Base-by-base conservation (phyloP, 2,113 vertebrate genomes). In the Anas platyrhynchos region DNA sequence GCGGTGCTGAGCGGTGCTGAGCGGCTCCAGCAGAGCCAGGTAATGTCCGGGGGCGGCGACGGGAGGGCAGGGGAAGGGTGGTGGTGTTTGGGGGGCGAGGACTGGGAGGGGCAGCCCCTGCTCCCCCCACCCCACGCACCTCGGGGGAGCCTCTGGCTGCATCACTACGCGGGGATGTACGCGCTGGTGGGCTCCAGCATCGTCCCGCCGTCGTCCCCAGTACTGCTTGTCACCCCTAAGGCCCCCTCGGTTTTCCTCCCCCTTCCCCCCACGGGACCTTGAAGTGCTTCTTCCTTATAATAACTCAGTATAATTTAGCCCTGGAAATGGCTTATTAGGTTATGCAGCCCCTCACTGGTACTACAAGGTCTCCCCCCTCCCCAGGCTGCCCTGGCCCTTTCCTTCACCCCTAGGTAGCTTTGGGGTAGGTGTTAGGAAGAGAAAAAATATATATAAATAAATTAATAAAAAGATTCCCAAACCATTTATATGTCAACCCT, bases 361-460 rank as follows among this genome's bases (percentile, higher is more conserved):
- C 29, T 52, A 27, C 32, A 31, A 44, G 50, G 16, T 59, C 0
- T 0, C 26, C 1, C 1, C 48, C 48, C 48, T 62, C 6, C 20
- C 13, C 1, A 16, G 2, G 5, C 21, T 34, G 13, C 9, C 13
- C 0, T 2, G 1, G 6, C 13, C 20, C 18, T 63, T 41, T 63
- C 16, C 27, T 7, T 56, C 31, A 3, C 27, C 36, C 15, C 31
- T 25, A 1, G 3, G 26, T 67, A 36, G 3, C 27, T 91, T 78
- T 52, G 56, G 36, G 68, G 56, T 34, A 18, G 18, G 10, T 1
- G 1, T 43, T 15, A 59, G 34, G 25, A 76, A 16, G 25, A 36
- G 56, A 61, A 68, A 13, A 7, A 11, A 48, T 3, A 48, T 11
- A 21, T 21, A 48, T 48, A 48, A 21, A 46, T 22, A 48, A 48